Conservation (phyloP, 2,797 vertebrate genomes). For the Labeo calbasu region DNA sequence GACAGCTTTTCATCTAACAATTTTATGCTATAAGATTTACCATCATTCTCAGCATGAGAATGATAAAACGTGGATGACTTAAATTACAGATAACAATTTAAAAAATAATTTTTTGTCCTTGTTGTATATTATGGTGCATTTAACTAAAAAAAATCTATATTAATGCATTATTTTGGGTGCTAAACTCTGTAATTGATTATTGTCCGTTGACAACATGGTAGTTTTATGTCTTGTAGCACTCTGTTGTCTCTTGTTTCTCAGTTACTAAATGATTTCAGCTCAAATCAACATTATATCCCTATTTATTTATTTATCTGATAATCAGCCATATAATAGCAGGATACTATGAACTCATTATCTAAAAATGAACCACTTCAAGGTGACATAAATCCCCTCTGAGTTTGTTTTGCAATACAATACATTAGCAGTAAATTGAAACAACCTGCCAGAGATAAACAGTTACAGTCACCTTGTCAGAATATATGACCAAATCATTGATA, state of each 20-base stretch:
- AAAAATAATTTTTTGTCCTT: neutral
- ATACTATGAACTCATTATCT: neutral
- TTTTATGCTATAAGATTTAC: neutral
- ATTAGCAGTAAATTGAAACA: neutral
- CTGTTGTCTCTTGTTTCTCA: neutral
- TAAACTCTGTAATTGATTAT: neutral
- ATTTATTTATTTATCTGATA: neutral
- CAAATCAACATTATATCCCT: neutral
- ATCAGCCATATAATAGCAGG: neutral
- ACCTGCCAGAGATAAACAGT: neutral
- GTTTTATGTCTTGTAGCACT: neutral
- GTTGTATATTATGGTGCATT: neutral
- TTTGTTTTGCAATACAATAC: neutral
- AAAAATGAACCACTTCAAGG: neutral
- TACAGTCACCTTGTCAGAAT: neutral
- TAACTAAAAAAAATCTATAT: neutral
- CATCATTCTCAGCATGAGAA: neutral
- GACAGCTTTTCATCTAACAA: neutral
- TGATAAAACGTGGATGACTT: neutral
- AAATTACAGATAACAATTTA: neutral
- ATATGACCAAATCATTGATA: neutral
- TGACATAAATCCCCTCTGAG: neutral
- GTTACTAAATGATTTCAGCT: neutral
- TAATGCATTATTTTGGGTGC: neutral
- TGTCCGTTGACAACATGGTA: too few relatives aligned